phyloP scores from a whole-genome alignment of 2,797 vertebrate species.

The Lacerta bilineata region DNA sequence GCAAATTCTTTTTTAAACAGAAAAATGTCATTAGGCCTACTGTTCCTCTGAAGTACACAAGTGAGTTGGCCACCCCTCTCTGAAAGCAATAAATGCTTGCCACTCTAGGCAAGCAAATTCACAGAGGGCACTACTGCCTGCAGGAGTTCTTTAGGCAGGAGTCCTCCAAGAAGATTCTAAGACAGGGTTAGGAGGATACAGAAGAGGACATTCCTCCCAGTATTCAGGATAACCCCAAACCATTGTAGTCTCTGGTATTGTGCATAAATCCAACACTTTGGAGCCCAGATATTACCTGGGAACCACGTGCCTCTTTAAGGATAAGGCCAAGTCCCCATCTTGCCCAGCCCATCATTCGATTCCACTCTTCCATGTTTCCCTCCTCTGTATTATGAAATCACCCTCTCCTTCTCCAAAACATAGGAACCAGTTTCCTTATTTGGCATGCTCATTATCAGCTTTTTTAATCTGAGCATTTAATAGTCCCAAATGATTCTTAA shows the following conservation, averaged over 20 bases:
- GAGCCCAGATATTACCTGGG: too few relatives aligned
- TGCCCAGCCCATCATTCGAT: neutral
- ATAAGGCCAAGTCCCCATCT: neutral
- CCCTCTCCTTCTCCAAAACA: neutral
- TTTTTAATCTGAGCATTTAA: constrained; percentile 24
- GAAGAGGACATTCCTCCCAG: too few relatives aligned
- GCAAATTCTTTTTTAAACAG: too few relatives aligned
- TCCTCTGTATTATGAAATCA: neutral
- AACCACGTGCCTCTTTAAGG: neutral
- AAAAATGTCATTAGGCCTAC: too few relatives aligned
- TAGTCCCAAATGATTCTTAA: constrained; percentile 43
- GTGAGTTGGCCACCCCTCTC: too few relatives aligned
- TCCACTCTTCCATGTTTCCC: neutral
- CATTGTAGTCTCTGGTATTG: neutral
- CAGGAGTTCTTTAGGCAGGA: too few relatives aligned
- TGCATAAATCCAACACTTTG: neutral
- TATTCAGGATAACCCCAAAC: neutral
- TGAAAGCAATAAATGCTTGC: too few relatives aligned
- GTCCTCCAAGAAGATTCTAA: neutral
- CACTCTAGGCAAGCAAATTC: neutral
- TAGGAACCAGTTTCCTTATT: neutral
- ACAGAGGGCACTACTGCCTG: neutral
- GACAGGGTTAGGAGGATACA: neutral
- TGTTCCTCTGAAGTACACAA: too few relatives aligned
- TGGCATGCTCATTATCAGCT: neutral